Conservation (phyloP, 2,888 invertebrate genomes). For the Argynnis bischoffii region DNA sequence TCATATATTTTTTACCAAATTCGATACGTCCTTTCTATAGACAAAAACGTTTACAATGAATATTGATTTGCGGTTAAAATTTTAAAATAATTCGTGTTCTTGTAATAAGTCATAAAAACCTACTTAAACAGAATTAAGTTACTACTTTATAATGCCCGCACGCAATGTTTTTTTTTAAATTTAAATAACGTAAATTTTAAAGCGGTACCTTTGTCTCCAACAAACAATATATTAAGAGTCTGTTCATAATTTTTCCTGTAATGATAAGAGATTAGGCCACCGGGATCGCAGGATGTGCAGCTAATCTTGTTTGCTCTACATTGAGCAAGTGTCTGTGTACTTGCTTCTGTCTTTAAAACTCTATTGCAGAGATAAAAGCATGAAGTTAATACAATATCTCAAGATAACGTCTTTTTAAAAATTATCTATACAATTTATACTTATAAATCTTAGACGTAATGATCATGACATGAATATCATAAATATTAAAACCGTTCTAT, state of each 20-base stretch:
- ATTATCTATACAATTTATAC: neutral
- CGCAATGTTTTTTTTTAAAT: neutral
- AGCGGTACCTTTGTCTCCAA: slow-evolving; percentile 59
- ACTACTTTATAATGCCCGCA: neutral
- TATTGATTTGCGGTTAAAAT: too few relatives aligned
- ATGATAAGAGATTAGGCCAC: slow-evolving; percentile 78
- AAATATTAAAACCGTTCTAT: neutral
- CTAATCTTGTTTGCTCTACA: slow-evolving; percentile 73
- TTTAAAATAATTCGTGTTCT: too few relatives aligned
- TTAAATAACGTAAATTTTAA: neutral
- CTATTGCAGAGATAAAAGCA: slow-evolving; percentile 42
- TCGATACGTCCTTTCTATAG: too few relatives aligned
- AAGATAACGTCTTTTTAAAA: neutral
- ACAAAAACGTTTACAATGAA: too few relatives aligned
- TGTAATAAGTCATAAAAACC: too few relatives aligned
- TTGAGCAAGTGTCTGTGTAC: slow-evolving; percentile 53
- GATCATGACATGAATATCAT: neutral
- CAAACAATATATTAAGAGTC: slow-evolving; percentile 53
- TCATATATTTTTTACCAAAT: neutral
- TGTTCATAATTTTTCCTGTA: slow-evolving; percentile 72
- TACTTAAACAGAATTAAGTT: neutral
- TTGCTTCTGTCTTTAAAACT: slow-evolving; percentile 54
- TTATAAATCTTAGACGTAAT: neutral
- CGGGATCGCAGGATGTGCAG: slow-evolving; percentile 75
- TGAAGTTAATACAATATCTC: slow-evolving; percentile 13